These are phyloP conservation scores for Vandiemenella viatica DNA, from an alignment of 2,888 invertebrate genomes.

Conservation along the genomic window DNA sequence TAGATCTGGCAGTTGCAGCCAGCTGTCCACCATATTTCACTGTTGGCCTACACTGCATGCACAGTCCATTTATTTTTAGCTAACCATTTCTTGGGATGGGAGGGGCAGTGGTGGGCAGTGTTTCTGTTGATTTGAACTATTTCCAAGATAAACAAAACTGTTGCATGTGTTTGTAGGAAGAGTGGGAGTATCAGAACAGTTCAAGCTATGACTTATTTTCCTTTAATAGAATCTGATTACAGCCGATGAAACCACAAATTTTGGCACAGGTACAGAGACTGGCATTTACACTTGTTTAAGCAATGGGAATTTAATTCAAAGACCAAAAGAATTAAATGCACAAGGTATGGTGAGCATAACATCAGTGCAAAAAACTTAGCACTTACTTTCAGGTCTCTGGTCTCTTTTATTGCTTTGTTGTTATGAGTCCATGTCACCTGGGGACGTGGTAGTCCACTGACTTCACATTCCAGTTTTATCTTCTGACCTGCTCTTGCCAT, in stretches of 20 bases:
- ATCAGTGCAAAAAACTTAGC: no score
- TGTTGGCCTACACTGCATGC: neutral
- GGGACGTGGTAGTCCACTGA: conserved; percentile 47
- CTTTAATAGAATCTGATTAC: neutral
- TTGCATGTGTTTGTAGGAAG: neutral
- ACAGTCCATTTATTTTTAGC: neutral
- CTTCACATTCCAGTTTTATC: conserved; percentile 53
- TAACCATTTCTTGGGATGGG: neutral
- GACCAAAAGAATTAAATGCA: no score
- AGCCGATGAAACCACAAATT: no score
- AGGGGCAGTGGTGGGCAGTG: neutral
- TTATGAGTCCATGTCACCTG: conserved; percentile 51
- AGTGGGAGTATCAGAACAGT: neutral
- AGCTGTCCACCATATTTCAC: neutral
- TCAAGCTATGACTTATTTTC: neutral
- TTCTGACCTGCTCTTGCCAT: conserved; percentile 59
- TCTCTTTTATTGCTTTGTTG: conserved; percentile 44
- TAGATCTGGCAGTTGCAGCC: no score
- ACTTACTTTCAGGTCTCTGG: conserved; percentile 44
- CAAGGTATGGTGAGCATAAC: no score
- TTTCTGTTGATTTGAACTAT: neutral
- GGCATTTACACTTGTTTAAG: no score
- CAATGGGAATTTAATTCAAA: no score
- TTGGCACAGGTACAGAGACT: no score
- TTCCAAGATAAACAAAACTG: neutral